Base-by-base conservation (phyloP, 1,140 invertebrate genomes). In the Drosophila lowei region DNA sequence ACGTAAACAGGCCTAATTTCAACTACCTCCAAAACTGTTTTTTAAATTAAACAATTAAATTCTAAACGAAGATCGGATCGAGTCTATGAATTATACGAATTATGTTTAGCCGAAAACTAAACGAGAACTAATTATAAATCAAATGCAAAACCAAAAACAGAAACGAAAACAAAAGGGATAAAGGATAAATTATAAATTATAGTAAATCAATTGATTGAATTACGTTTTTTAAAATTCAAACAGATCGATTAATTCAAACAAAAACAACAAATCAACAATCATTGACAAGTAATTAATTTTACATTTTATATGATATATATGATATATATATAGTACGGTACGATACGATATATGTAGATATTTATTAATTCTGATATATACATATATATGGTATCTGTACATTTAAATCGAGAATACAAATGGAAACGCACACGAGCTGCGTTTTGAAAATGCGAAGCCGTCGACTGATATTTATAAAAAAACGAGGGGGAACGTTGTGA, bases 401-500 rank as follows among this genome's bases (percentile, higher is more conserved):
- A 23, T 23, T 23, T 23, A 25, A 68, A 62, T 80, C 57, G 61
- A 57, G 64, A 77, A 70, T 57, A 75, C 57, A 77, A 77, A 77
- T 46, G 30, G 54, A 77, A 76, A 44, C 73, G 73, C 73, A 76
- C 72, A 77, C 65, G 59, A 77, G 72, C 74, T 76, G 74, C 72
- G 74, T 73, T 73, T 75, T 54, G 49, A 75, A 75, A 76, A 71
- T 77, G 73, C 75, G 66, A 77, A 77, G 75, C 77, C 77, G 78
- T 86, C 76, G 81, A 86, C 81, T 86, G 81, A 86, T 86, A 86
- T 81, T 81, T 88, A 72, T 86, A 81, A 68, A 34, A 68, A 66
- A 57, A n/a, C n/a, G n/a, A n/a, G n/a, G n/a, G n/a, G n/a, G n/a
- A n/a, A n/a, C n/a, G n/a, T n/a, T n/a, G n/a, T n/a, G n/a, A n/a